phyloP scores from a whole-genome alignment of 2,888 invertebrate species.

The Flexamia atlantica region DNA sequence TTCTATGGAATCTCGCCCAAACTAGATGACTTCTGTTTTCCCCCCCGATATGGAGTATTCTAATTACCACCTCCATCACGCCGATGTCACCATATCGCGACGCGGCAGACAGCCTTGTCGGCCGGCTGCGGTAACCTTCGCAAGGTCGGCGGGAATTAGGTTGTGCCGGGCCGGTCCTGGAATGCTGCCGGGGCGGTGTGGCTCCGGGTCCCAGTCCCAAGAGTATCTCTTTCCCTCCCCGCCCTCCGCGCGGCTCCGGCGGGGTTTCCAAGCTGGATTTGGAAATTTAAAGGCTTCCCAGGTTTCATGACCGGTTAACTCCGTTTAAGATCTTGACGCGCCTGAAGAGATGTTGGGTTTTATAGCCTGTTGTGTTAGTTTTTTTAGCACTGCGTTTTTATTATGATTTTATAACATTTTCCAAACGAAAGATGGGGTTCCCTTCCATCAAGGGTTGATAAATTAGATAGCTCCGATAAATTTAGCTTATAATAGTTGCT shows the following conservation, averaged over 20 bases:
- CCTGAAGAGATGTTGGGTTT: too few species aligned
- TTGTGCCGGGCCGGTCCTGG: background rate
- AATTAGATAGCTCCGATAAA: too few species aligned
- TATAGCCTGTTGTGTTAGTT: too few species aligned
- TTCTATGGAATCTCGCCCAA: too few species aligned
- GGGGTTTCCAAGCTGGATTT: constrained; percentile 4
- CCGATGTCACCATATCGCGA: background rate
- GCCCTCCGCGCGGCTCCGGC: background rate
- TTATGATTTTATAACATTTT: too few species aligned
- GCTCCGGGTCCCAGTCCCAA: constrained; percentile 26
- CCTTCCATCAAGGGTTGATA: too few species aligned
- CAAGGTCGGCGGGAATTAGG: constrained; percentile 48
- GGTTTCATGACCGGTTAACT: constrained; percentile 14
- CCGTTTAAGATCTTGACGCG: background rate
- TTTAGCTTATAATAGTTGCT: too few species aligned
- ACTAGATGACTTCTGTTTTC: too few species aligned
- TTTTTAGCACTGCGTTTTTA: too few species aligned
- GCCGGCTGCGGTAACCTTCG: constrained; percentile 11
- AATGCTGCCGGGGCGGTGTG: constrained; percentile 20
- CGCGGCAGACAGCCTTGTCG: constrained; percentile 26
- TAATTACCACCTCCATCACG: too few species aligned
- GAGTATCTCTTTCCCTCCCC: constrained; percentile 14
- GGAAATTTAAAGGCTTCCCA: constrained; percentile 38
- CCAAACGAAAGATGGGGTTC: too few species aligned
- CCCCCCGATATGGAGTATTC: too few species aligned